These are phyloP conservation scores for Listronotus oregonensis DNA, from an alignment of 1,140 invertebrate genomes.

Conservation along the genomic window DNA sequence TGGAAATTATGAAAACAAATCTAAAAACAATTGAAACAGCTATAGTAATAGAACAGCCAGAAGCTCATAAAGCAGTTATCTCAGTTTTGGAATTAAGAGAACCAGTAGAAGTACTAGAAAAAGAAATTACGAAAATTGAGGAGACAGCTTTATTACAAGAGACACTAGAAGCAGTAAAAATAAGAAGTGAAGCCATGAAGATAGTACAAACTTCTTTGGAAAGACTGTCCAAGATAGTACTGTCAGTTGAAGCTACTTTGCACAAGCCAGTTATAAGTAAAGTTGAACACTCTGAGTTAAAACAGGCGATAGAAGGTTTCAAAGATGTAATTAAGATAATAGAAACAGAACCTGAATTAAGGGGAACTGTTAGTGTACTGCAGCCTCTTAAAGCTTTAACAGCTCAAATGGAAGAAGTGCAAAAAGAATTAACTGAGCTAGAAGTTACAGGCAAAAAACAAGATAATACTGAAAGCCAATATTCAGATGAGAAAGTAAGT, in stretches of 20 bases:
- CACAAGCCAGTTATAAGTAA: conserved; percentile 30
- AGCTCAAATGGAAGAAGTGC: conserved; percentile 33
- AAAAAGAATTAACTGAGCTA: conserved; percentile 10
- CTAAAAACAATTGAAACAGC: conserved; percentile 25
- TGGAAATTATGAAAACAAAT: conserved; percentile 20
- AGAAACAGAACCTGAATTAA: conserved; percentile 3
- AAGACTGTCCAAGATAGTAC: conserved; percentile 31
- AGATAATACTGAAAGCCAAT: background rate
- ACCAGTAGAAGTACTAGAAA: conserved; percentile 33
- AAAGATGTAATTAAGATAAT: conserved; percentile 32
- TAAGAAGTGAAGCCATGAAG: conserved; percentile 11
- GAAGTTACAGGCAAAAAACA: background rate
- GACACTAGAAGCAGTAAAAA: background rate
- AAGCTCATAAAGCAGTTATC: conserved; percentile 31
- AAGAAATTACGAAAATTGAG: conserved; percentile 25
- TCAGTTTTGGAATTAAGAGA: conserved; percentile 33
- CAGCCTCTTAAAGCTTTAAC: conserved; percentile 30
- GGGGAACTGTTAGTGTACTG: conserved; percentile 10
- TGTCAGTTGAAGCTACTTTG: conserved; percentile 19
- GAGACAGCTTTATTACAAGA: conserved; percentile 14
- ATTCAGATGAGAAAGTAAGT: background rate
- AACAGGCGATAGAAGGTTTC: conserved; percentile 34
- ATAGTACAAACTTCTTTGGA: conserved; percentile 28
- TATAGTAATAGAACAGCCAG: conserved; percentile 27
- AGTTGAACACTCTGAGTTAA: conserved; percentile 21